These are phyloP conservation scores for Caenorhabditis tropicalis DNA, from an alignment of 1,140 invertebrate species.

Conservation along the genomic window DNA sequence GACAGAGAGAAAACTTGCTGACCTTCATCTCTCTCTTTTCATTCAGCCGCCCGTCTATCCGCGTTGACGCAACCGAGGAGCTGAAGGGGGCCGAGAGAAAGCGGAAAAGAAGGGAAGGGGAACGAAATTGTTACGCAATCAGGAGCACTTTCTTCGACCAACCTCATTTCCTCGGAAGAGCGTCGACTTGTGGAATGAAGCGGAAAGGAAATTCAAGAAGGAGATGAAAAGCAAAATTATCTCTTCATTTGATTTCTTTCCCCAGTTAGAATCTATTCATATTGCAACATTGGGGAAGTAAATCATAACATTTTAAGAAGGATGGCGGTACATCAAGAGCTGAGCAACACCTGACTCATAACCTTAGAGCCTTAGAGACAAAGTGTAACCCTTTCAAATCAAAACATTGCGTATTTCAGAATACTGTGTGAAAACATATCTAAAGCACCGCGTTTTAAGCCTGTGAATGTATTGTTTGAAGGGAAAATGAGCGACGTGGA, in stretches of 20 bases:
- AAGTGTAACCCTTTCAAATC: too few species aligned
- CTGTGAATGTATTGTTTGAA: not conserved
- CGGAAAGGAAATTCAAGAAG: not conserved
- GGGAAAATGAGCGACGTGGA: not conserved
- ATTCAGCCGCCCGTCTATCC: not conserved
- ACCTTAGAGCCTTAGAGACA: too few species aligned
- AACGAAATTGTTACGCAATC: constrained; percentile 39
- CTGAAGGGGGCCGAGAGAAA: not conserved
- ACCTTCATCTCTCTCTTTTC: not conserved
- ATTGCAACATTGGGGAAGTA: not conserved
- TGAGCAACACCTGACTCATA: not conserved
- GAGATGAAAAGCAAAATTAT: not conserved
- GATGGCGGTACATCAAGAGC: constrained; percentile 8
- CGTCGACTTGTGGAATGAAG: constrained; percentile 37
- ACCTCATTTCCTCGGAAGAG: constrained; percentile 23
- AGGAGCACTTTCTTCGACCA: constrained; percentile 25
- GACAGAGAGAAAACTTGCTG: constrained; percentile 14
- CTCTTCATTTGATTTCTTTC: not conserved
- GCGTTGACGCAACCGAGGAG: not conserved
- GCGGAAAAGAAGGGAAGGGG: not conserved
- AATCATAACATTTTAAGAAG: constrained; percentile 5
- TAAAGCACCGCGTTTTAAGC: not conserved
- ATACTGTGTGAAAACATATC: not conserved
- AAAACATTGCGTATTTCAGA: not conserved
- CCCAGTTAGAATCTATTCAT: not conserved